Percentiles rank a stretch among this genome's conserved stretches.
Conservation (phyloP, 2,113 vertebrate genomes). For the Danio rerio region DNA sequence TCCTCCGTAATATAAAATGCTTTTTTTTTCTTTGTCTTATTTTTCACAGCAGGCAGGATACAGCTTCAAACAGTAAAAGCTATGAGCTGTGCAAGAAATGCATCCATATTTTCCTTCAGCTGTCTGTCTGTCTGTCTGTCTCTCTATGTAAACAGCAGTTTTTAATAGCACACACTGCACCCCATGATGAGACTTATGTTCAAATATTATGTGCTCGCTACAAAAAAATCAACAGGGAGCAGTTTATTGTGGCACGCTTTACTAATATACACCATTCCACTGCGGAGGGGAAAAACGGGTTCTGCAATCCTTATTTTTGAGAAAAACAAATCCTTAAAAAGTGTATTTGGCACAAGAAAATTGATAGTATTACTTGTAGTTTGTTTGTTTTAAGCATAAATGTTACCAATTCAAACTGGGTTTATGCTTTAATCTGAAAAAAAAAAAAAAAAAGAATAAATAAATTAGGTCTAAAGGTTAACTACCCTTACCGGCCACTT, state of each 20-base stretch:
- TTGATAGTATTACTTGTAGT: too few relatives aligned
- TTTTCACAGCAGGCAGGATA: constrained; percentile 85
- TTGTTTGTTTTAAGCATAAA: background rate
- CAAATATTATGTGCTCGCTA: constrained; percentile 36
- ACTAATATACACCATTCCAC: constrained; percentile 20
- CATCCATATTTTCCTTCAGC: constrained; percentile 59
- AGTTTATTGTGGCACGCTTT: constrained; percentile 34
- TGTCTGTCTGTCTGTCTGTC: constrained; percentile 35
- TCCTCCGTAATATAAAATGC: constrained; percentile 62
- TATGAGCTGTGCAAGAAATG: constrained; percentile 83
- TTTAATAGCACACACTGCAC: constrained; percentile 42
- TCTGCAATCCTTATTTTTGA: too few relatives aligned
- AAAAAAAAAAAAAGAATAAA: background rate
- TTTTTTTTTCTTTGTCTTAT: constrained; percentile 76
- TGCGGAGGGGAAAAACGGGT: background rate
- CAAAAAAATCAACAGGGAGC: constrained; percentile 44
- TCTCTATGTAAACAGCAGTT: constrained; percentile 60
- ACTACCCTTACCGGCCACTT: too few relatives aligned
- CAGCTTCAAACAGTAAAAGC: constrained; percentile 83
- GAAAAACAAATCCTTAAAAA: too few relatives aligned
- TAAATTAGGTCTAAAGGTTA: too few relatives aligned
- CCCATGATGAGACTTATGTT: constrained; percentile 30
- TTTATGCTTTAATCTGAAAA: background rate
- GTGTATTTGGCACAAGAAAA: too few relatives aligned
- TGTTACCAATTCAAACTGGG: background rate